phyloP scores from a whole-genome alignment of 2,888 invertebrate species.

The Tubiluchus corallicola region DNA sequence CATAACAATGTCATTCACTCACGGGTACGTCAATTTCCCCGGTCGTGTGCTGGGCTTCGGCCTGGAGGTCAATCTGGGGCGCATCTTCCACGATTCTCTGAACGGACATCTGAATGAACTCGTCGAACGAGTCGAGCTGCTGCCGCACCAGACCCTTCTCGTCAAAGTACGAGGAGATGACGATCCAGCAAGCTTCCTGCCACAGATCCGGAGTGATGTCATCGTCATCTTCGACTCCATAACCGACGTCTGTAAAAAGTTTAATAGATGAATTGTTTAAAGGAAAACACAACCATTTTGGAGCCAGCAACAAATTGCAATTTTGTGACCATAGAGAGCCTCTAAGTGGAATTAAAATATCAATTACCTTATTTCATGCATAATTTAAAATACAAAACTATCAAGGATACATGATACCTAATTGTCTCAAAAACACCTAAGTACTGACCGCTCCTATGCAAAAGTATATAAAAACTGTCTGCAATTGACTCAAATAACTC shows the following conservation, averaged over 20 bases:
- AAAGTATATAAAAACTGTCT: too few relatives aligned
- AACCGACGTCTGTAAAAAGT: background rate
- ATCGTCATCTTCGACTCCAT: conserved; percentile 35
- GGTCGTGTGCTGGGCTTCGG: conserved; percentile 88
- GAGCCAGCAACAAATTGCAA: too few relatives aligned
- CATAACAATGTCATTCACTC: conserved; percentile 28
- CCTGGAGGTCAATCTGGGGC: conserved; percentile 79
- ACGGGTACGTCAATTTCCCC: conserved; percentile 76
- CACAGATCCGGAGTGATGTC: conserved; percentile 94
- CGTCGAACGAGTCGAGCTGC: conserved; percentile 97
- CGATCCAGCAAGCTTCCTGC: conserved; percentile 99
- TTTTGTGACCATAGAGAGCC: too few relatives aligned
- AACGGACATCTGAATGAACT: conserved; percentile 99
- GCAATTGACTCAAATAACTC: too few relatives aligned
- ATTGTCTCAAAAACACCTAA: too few relatives aligned
- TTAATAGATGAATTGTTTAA: too few relatives aligned
- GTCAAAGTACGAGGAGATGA: conserved; percentile 98
- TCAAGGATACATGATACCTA: too few relatives aligned
- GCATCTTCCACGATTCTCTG: conserved; percentile 98
- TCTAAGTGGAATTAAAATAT: too few relatives aligned
- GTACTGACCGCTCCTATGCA: too few relatives aligned
- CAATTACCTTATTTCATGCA: too few relatives aligned
- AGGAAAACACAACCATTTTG: too few relatives aligned
- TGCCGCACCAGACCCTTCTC: conserved; percentile 98
- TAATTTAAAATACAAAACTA: too few relatives aligned